A percentile compares a stretch with the other conserved stretches of the same genome.
Evolutionary conservation across 1,140 invertebrate species (phyloP).

Genomic region (Colletes latitarsis): DNA sequence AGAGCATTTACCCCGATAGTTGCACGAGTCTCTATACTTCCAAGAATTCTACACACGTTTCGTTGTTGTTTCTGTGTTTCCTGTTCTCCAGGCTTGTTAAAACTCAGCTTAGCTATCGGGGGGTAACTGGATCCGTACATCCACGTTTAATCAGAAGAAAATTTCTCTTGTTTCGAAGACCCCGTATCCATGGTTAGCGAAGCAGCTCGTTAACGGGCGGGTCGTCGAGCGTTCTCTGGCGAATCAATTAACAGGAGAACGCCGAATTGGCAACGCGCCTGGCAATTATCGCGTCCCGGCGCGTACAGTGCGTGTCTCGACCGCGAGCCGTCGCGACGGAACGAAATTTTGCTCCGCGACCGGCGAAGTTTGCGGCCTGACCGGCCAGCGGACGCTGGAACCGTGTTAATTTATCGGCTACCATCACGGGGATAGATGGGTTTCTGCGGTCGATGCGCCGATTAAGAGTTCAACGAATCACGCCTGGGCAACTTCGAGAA

Average conservation of each 20-base stretch:
- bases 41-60: too few relatives aligned
- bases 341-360: constrained; percentile 47
- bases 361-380: constrained; percentile 48
- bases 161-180: neutral
- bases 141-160: neutral
- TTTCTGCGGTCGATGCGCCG: neutral
- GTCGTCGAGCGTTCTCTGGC: constrained; percentile 49
- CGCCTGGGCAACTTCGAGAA: too few relatives aligned
- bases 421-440: neutral
- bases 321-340: constrained; percentile 31
- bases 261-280: constrained; percentile 67
- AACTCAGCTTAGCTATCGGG: too few relatives aligned
- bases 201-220: constrained; percentile 33
- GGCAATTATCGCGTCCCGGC: constrained; percentile 67
- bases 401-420: constrained; percentile 29
- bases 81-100: too few relatives aligned
- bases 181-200: constrained; percentile 12
- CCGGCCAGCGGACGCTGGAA: neutral
- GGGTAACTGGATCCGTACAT: too few relatives aligned
- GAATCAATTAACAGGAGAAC: constrained; percentile 66
- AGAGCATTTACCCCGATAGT: too few relatives aligned
- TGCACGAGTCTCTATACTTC: too few relatives aligned
- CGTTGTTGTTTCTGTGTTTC: too few relatives aligned
- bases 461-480: neutral
- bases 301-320: constrained; percentile 50